Percentiles rank a stretch among this genome's conserved stretches.
These are phyloP conservation scores for Triplophysa yarkandensis DNA, from an alignment of 2,797 vertebrate genomes.

Conservation along the genomic window DNA sequence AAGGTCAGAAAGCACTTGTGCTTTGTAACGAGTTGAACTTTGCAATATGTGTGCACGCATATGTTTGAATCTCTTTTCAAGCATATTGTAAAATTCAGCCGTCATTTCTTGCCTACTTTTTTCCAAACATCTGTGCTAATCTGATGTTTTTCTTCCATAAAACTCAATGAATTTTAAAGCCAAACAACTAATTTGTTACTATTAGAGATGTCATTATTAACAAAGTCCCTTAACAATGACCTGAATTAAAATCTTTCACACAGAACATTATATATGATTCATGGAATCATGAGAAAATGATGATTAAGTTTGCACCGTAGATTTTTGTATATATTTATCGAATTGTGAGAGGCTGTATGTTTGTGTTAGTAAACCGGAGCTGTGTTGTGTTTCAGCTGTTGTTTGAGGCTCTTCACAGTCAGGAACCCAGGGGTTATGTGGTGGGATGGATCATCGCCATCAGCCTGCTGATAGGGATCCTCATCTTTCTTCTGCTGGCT, in stretches of 20 bases:
- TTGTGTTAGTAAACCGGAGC: conserved; percentile 31
- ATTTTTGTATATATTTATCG: conserved; percentile 18
- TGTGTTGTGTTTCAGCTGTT: conserved; percentile 81
- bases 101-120: no score
- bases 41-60: not conserved
- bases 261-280: no score
- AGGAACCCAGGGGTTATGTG: conserved; percentile 95
- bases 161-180: not conserved
- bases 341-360: conserved; percentile 35
- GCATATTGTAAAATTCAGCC: no score
- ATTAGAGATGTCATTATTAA: not conserved
- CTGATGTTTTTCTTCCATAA: not conserved
- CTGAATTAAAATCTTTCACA: not conserved
- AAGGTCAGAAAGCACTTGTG: conserved; percentile 11
- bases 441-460: conserved; percentile 99
- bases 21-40: conserved; percentile 15
- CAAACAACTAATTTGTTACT: not conserved
- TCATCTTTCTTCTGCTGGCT: conserved; percentile 95
- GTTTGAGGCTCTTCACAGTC: conserved; percentile 97
- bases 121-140: not conserved
- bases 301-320: conserved; percentile 36
- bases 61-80: no score
- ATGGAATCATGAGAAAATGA: conserved; percentile 26
- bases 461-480: conserved; percentile 96
- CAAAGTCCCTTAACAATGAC: no score